Evolutionary conservation across 2,888 invertebrate genomes (phyloP).

Genomic region (Agelastica alni): DNA sequence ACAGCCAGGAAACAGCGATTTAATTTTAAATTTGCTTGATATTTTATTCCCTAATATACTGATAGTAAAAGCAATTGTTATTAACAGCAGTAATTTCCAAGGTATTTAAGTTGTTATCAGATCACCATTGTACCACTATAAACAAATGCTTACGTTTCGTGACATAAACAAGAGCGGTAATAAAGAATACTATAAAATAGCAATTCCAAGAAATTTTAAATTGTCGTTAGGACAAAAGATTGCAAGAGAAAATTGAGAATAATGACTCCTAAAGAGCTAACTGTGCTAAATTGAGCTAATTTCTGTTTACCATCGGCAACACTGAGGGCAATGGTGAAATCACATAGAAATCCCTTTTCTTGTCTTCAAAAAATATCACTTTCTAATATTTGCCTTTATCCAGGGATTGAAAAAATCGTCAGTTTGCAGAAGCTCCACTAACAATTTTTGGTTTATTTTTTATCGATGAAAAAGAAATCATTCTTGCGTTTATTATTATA

Average conservation of each 20-base stretch:
- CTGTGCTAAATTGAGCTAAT: background rate
- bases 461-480: background rate
- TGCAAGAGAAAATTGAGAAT: background rate
- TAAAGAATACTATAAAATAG: too few relatives aligned
- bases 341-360: background rate
- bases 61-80: too few relatives aligned
- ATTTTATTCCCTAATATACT: too few relatives aligned
- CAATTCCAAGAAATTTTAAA: background rate
- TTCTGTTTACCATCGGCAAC: background rate
- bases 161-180: too few relatives aligned
- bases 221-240: background rate
- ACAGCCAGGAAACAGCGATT: too few relatives aligned
- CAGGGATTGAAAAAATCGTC: background rate
- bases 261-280: background rate
- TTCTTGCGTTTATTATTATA: background rate
- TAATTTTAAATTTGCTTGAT: too few relatives aligned
- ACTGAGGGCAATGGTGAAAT: background rate
- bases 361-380: slow-evolving; percentile 3
- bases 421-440: background rate
- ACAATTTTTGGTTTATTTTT: background rate
- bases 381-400: slow-evolving; percentile 5
- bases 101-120: too few relatives aligned
- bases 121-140: too few relatives aligned
- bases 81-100: too few relatives aligned
- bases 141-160: too few relatives aligned